Conservation (phyloP, 2,113 vertebrate genomes). For the Nipponia nippon region DNA sequence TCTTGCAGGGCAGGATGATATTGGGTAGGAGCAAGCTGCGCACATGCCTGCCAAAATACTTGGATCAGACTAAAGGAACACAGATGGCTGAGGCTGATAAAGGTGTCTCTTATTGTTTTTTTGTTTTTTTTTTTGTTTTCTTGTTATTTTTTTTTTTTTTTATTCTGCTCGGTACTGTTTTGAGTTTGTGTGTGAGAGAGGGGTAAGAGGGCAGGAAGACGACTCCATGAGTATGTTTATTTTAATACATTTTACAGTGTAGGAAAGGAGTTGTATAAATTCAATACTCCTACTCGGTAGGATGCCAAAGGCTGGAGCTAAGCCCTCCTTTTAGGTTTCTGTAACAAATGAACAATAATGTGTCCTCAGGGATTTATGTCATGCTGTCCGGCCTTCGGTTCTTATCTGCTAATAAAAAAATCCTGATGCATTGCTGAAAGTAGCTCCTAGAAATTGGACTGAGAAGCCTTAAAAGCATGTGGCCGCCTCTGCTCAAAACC, state of each 20-base stretch:
- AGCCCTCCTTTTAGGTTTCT: constrained; percentile 24
- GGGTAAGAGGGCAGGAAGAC: background rate
- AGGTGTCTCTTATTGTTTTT: constrained; percentile 68
- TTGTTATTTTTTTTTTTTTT: background rate
- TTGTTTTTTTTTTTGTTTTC: background rate
- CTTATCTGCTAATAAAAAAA: constrained; percentile 38
- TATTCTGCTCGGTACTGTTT: background rate
- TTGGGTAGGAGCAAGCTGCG: constrained; percentile 10
- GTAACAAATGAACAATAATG: constrained; percentile 25
- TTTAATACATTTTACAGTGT: background rate
- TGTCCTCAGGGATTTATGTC: background rate
- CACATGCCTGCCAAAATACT: constrained; percentile 46
- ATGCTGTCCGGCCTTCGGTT: background rate
- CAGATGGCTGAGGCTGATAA: constrained; percentile 78
- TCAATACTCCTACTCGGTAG: background rate
- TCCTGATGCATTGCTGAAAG: background rate
- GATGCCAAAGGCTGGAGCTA: background rate
- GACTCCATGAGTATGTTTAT: background rate
- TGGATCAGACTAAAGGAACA: constrained; percentile 65
- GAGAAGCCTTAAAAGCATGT: background rate
- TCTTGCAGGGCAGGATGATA: constrained; percentile 45
- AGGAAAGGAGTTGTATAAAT: background rate
- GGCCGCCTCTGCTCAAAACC: background rate
- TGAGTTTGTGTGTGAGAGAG: background rate
- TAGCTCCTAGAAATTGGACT: background rate